Evolutionary conservation across 2,888 invertebrate species (phyloP), one percentile per base, ranked within the genome.

Genomic region (Apodemia hepburni): DNA sequence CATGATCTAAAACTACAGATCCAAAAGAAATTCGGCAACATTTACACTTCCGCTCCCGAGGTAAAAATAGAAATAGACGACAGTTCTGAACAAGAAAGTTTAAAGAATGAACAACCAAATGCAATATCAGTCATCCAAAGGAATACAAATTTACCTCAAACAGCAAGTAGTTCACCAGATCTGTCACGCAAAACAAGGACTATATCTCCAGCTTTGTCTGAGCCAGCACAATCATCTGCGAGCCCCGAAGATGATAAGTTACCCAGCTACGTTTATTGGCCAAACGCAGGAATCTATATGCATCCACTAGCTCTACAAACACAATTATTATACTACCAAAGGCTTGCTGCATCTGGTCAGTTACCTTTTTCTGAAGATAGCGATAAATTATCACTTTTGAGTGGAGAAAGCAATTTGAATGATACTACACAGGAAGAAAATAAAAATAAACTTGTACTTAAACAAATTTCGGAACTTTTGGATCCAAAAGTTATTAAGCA

Each of bases 251-350:
- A 85, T 11, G 85, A 80, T 1, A 85, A 80, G 76, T 84, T 75
- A 62, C 86, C 87, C 0, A 93, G 94, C 0, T 94, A 94, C 75
- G 93, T 94, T 29, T 95, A 94, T 74, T 95, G 95, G 95, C 95
- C 94, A 0, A 93, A 93, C 69, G 93, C 94, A 0, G 95, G 95
- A 0, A 92, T 95, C 0, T 94, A 95, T 71, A 93, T 96, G 69
- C 95, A 96, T 68, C 96, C 96, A 0, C 89, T 96, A 80, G 95
- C 95, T 0, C 76, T 95, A 57, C 95, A 95, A 69, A 94, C 95
- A 2, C 94, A 95, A 70, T 85, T 95, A 15, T 81, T 96, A 49
- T 96, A 96, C 78, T 96, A 96, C 74, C 96, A 96, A 75, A 93
- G 95, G 75, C 89, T 96, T 75, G 93, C 95, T 0, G 94, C 94